Evolutionary conservation across 2,888 invertebrate genomes (phyloP).

Genomic region (Acholoe squamosa): DNA sequence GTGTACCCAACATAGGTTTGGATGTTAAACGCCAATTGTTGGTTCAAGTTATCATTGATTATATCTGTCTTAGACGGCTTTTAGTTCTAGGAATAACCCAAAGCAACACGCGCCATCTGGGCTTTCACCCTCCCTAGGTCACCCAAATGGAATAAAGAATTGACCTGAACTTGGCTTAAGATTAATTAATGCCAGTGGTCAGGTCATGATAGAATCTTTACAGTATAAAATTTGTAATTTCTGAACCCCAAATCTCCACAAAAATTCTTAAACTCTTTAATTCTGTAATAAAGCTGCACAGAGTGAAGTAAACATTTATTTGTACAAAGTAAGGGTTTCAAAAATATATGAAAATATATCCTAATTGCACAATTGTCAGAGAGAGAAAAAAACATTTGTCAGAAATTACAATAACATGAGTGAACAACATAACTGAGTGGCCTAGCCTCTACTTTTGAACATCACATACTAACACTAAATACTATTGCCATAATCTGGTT

Average conservation of each 20-base stretch:
- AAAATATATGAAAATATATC: background rate
- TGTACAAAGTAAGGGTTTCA: too few relatives aligned
- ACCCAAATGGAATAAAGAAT: slow-evolving; percentile 7
- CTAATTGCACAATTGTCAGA: background rate
- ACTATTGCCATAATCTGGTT: background rate
- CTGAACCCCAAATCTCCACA: background rate
- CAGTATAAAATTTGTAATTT: background rate
- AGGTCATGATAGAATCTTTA: background rate
- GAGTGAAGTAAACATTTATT: background rate
- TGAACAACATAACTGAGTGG: background rate
- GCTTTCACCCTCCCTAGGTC: slow-evolving; percentile 31
- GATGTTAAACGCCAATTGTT: background rate
- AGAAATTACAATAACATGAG: background rate
- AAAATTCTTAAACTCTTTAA: background rate
- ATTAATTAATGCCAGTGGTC: background rate
- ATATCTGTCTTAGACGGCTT: slow-evolving; percentile 36
- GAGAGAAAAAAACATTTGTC: background rate
- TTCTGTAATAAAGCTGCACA: background rate
- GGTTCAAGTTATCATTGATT: slow-evolving; percentile 44
- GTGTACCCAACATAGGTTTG: slow-evolving; percentile 46
- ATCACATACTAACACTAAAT: background rate
- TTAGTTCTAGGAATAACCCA: slow-evolving; percentile 47
- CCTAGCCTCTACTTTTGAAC: background rate
- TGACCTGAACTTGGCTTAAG: background rate
- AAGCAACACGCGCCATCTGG: slow-evolving; percentile 38